phyloP scores from a whole-genome alignment of 2,113 vertebrate species.

The Pseudorectes ferrugineus region DNA sequence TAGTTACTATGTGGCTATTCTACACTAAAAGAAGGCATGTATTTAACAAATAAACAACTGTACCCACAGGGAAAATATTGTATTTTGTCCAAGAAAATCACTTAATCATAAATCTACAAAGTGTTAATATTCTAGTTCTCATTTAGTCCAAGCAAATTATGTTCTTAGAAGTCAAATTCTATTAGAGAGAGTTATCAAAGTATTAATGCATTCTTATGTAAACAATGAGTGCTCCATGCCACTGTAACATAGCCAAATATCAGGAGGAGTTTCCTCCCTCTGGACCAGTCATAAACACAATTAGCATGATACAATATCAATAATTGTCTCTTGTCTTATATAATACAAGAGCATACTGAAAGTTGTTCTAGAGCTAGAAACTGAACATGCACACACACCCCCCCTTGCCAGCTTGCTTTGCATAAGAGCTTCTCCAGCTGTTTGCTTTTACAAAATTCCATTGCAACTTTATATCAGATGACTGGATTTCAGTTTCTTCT shows the following conservation, averaged over 20 bases:
- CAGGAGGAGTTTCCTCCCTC: neutral
- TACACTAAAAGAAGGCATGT: neutral
- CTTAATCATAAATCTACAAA: neutral
- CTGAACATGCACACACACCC: accelerated
- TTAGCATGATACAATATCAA: neutral
- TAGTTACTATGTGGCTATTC: neutral
- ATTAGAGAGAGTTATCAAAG: neutral
- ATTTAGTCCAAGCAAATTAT: neutral
- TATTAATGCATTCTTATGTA: neutral
- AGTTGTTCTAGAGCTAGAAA: neutral
- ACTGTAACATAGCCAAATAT: neutral
- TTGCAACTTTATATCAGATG: neutral
- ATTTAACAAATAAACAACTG: neutral
- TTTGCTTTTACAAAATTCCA: neutral
- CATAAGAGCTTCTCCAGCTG: neutral
- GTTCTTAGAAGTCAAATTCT: neutral
- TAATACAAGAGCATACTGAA: neutral
- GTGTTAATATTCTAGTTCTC: neutral
- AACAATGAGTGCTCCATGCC: neutral
- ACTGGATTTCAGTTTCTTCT: neutral
- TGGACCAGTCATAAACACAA: neutral
- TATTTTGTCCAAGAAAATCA: neutral
- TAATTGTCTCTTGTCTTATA: neutral
- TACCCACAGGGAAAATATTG: neutral
- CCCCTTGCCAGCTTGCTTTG: neutral